phyloP scores from a whole-genome alignment of 2,113 vertebrate species.

The Glareola pratincola region DNA sequence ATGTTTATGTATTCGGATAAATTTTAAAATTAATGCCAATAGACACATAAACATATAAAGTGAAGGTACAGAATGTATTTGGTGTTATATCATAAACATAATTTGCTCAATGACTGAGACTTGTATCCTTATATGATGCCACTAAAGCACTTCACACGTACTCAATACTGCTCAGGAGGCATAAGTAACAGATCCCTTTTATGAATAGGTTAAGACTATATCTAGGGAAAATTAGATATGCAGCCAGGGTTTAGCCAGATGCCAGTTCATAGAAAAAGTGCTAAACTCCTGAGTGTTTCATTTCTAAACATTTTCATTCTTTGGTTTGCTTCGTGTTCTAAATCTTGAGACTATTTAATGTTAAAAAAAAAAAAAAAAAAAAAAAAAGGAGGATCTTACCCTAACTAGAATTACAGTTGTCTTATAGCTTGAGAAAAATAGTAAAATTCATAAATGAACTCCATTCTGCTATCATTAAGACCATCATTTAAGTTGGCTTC shows the following conservation, averaged over 20 bases:
- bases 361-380: too few relatives aligned
- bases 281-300: not conserved
- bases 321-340: not conserved
- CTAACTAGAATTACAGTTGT: not conserved
- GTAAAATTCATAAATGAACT: not conserved
- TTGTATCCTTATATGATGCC: not conserved
- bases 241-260: not conserved
- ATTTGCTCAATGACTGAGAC: not conserved
- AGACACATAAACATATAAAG: not conserved
- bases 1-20: not conserved
- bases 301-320: not conserved
- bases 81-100: not conserved
- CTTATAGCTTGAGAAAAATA: not conserved
- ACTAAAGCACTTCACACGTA: rapidly evolving
- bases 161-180: not conserved
- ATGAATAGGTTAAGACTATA: not conserved
- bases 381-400: not conserved
- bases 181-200: not conserved
- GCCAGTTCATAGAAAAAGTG: not conserved
- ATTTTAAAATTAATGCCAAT: not conserved
- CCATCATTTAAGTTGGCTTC: not conserved
- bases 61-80: not conserved
- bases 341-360: not conserved
- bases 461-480: not conserved
- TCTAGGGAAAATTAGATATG: not conserved